These are phyloP conservation scores for Thyatira batis DNA, from an alignment of 2,888 invertebrate genomes.

Conservation along the genomic window DNA sequence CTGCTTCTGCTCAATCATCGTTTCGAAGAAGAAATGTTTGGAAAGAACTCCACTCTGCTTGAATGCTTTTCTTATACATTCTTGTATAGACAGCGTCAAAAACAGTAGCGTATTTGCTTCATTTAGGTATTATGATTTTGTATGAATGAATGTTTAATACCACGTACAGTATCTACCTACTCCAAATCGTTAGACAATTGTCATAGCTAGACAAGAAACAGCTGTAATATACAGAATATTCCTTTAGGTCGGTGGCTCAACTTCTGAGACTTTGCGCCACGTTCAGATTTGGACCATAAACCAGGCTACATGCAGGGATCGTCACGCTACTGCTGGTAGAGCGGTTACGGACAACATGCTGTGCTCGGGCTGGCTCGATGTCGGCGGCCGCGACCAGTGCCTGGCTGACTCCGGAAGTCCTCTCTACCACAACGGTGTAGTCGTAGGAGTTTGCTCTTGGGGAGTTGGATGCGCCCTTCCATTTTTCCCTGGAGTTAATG, in stretches of 20 bases:
- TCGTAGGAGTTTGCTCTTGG: constrained; percentile 55
- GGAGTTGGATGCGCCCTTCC: constrained; percentile 41
- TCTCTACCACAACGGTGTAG: constrained; percentile 44
- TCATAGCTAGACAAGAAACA: not conserved
- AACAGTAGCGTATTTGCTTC: too few species aligned
- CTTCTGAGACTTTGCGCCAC: constrained; percentile 40
- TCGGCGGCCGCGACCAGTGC: constrained; percentile 64
- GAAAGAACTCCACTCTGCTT: too few species aligned
- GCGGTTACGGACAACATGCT: constrained; percentile 44
- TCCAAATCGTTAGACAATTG: not conserved
- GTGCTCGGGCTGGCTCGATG: constrained; percentile 49
- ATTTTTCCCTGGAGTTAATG: constrained; percentile 50
- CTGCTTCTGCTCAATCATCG: too few species aligned
- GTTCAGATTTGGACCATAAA: constrained; percentile 46
- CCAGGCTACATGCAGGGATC: constrained; percentile 30
- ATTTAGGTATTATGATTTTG: too few species aligned
- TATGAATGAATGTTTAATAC: too few species aligned
- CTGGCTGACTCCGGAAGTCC: constrained; percentile 60
- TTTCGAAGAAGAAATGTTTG: not conserved
- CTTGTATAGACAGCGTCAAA: too few species aligned
- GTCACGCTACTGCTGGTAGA: constrained; percentile 23
- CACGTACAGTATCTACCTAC: too few species aligned
- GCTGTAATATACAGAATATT: not conserved
- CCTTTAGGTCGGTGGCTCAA: constrained; percentile 26
- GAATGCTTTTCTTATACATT: too few species aligned